Conservation (phyloP, 2,888 invertebrate genomes). For the Hirtodrosophila histrioides region DNA sequence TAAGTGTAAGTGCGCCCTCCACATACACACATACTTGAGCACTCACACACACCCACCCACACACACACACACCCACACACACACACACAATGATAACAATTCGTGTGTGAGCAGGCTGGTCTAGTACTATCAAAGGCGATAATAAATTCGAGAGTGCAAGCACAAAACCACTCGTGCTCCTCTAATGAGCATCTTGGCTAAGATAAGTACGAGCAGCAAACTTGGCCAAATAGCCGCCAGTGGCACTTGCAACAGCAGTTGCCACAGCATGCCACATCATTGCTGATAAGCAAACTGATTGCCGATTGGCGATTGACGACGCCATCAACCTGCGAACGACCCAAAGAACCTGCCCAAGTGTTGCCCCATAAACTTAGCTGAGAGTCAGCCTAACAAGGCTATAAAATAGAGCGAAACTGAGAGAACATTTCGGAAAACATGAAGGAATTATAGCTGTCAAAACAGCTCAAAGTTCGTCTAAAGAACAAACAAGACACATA, state of each 20-base stretch:
- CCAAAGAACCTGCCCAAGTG: conserved; percentile 9
- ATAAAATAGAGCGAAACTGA: too few relatives aligned
- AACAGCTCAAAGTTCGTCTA: too few relatives aligned
- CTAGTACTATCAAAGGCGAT: conserved; percentile 43
- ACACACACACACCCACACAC: background rate
- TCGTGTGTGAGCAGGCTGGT: background rate
- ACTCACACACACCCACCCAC: background rate
- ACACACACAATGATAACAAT: background rate
- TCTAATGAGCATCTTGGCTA: conserved; percentile 50
- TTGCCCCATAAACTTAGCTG: background rate
- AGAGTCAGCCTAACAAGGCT: background rate
- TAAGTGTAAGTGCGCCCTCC: conserved; percentile 70
- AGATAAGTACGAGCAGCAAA: conserved; percentile 30
- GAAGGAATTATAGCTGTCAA: too few relatives aligned
- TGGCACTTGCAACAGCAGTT: conserved; percentile 32
- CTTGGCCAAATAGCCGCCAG: conserved; percentile 12
- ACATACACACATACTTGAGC: conserved; percentile 3
- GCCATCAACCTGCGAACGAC: conserved; percentile 20
- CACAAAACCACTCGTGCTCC: conserved; percentile 23
- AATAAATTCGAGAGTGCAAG: conserved; percentile 41
- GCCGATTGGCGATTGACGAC: conserved; percentile 3
- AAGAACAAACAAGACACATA: background rate
- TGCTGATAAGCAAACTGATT: conserved; percentile 28
- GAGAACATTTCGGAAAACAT: too few relatives aligned
- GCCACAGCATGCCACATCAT: conserved; percentile 12